These are phyloP conservation scores for Meda fulgida DNA, from an alignment of 2,797 vertebrate species.

Conservation along the genomic window DNA sequence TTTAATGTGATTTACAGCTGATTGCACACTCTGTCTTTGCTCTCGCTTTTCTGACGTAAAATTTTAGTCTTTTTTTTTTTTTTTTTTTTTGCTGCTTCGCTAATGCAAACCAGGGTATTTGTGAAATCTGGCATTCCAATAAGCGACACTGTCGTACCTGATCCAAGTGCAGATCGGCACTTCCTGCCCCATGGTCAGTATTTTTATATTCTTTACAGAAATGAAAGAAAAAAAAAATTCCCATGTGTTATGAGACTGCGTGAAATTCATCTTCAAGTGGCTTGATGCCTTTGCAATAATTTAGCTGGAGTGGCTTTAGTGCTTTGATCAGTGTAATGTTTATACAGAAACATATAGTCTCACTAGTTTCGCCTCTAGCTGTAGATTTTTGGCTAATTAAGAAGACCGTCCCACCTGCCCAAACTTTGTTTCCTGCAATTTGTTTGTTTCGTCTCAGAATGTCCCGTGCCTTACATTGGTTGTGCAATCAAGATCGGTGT, in stretches of 20 bases:
- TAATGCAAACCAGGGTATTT: conserved; percentile 83
- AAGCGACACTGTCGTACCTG: conserved; percentile 53
- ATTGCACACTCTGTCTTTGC: conserved; percentile 58
- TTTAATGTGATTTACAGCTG: conserved; percentile 77
- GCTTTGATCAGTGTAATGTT: conserved; percentile 73
- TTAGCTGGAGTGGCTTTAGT: conserved; percentile 66
- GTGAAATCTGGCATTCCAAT: conserved; percentile 69
- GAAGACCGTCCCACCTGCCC: conserved; percentile 48
- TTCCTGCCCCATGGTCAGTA: conserved; percentile 56
- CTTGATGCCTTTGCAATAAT: conserved; percentile 53
- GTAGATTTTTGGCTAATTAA: conserved; percentile 68
- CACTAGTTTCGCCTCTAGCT: conserved; percentile 67
- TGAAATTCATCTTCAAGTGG: conserved; percentile 50
- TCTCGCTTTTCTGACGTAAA: conserved; percentile 65
- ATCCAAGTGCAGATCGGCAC: conserved; percentile 61
- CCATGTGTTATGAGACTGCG: conserved; percentile 39
- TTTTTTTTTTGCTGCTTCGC: too few species aligned
- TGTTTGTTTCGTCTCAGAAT: conserved; percentile 45
- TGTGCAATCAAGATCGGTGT: conserved; percentile 35
- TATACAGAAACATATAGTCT: conserved; percentile 69
- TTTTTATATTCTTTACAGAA: conserved; percentile 19
- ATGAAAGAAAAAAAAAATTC: conserved; percentile 26
- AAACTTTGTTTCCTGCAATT: conserved; percentile 50
- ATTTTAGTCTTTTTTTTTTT: too few species aligned
- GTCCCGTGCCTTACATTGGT: conserved; percentile 12